Evolutionary conservation across 1,140 invertebrate species (phyloP).

Genomic region (Rhyzopertha dominica): DNA sequence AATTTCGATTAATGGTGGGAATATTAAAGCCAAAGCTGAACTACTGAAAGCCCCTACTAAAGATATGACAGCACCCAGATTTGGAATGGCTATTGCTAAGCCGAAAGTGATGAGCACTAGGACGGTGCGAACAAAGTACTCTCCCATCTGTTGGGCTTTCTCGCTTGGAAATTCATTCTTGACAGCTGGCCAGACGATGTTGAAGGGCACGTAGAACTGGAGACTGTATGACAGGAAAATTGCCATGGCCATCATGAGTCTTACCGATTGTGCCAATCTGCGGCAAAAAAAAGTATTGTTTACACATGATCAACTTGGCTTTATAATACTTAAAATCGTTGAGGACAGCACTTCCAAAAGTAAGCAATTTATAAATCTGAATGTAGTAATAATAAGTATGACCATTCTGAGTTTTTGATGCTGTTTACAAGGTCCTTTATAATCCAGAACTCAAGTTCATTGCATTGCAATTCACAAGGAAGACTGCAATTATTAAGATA

Average conservation of each 20-base stretch:
- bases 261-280: constrained; percentile 75
- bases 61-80: constrained; percentile 84
- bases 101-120: constrained; percentile 75
- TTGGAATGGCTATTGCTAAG: constrained; percentile 78
- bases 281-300: constrained; percentile 40
- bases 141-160: constrained; percentile 55
- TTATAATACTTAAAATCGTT: too few species aligned
- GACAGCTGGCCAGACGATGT: constrained; percentile 77
- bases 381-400: too few species aligned
- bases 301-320: too few species aligned
- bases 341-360: too few species aligned
- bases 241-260: constrained; percentile 76
- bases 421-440: too few species aligned
- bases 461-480: too few species aligned
- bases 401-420: too few species aligned
- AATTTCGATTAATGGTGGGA: constrained; percentile 88
- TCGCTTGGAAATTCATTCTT: constrained; percentile 56
- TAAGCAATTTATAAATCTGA: too few species aligned
- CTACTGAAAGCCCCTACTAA: constrained; percentile 87
- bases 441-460: too few species aligned
- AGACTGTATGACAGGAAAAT: constrained; percentile 85
- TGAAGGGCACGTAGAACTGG: constrained; percentile 89
- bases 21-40: constrained; percentile 82
- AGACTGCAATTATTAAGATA: too few species aligned
- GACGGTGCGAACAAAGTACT: constrained; percentile 62